Conservation (phyloP, 2,797 vertebrate genomes). For the Pseudotriccus pelzelni region DNA sequence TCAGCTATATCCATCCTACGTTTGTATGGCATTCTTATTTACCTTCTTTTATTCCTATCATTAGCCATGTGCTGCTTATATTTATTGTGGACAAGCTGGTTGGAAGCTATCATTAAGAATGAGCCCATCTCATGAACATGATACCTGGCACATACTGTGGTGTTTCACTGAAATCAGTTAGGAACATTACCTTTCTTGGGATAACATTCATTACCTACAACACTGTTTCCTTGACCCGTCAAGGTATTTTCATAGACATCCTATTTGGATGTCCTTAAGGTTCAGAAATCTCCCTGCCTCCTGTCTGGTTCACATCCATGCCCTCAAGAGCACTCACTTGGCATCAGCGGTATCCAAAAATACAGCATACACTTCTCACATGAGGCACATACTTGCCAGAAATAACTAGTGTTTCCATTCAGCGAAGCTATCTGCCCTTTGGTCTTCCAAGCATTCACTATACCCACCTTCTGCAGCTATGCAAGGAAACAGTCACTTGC, state of each 20-base stretch:
- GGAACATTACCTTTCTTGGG: neutral
- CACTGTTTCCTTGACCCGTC: neutral
- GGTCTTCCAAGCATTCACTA: conserved; percentile 26
- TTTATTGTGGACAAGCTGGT: neutral
- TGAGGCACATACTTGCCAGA: conserved; percentile 12
- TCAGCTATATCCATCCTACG: neutral
- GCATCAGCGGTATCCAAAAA: conserved; percentile 18
- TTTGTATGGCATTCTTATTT: neutral
- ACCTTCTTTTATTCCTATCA: neutral
- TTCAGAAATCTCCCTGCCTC: neutral
- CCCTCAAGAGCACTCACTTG: neutral
- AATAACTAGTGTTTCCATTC: conserved; percentile 52
- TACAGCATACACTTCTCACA: conserved; percentile 1
- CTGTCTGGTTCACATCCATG: neutral
- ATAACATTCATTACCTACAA: neutral
- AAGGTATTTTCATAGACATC: neutral
- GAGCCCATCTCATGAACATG: neutral
- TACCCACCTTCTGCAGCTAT: neutral
- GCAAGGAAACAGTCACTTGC: conserved; percentile 5
- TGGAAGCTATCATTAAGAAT: neutral
- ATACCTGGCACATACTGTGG: neutral
- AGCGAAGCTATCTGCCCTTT: conserved; percentile 2
- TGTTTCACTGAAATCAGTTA: neutral
- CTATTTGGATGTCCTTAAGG: neutral
- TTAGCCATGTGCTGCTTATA: neutral